These are phyloP conservation scores for Chrosomus eos DNA, from an alignment of 2,797 vertebrate species.

Conservation along the genomic window DNA sequence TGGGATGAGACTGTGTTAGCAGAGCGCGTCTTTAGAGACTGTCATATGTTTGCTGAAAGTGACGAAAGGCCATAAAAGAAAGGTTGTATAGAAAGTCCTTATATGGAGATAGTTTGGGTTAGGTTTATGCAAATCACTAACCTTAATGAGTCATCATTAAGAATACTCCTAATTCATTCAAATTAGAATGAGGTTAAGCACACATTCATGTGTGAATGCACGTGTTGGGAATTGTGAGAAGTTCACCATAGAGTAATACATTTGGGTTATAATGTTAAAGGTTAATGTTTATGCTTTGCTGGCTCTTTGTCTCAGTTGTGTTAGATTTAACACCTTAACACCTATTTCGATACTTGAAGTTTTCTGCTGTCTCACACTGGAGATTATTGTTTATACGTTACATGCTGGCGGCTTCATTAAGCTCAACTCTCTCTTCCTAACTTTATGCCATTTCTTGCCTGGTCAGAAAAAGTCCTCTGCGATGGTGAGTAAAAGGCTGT, in stretches of 20 bases:
- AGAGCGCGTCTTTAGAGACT: background rate
- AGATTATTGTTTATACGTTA: background rate
- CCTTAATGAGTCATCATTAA: background rate
- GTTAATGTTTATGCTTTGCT: background rate
- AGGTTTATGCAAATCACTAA: too few relatives aligned
- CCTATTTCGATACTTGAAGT: conserved; percentile 5
- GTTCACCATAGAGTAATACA: background rate
- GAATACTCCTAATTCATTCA: background rate
- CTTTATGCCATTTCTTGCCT: background rate
- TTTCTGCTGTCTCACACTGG: background rate
- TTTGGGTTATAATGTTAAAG: conserved; percentile 5
- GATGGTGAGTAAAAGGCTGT: conserved; percentile 18
- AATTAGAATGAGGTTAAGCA: background rate
- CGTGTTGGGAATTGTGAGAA: too few relatives aligned
- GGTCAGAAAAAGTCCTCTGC: conserved; percentile 11
- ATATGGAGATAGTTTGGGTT: too few relatives aligned
- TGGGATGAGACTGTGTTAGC: too few relatives aligned
- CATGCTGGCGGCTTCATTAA: conserved; percentile 9
- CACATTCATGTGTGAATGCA: background rate
- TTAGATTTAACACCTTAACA: background rate
- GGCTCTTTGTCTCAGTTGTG: background rate
- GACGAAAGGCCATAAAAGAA: background rate
- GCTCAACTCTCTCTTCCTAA: background rate
- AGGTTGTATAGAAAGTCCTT: too few relatives aligned
- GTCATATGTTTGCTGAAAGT: background rate